Evolutionary conservation across 92 coral and sea anemone genomes (phyloP).

Genomic region (Bergia sp.): DNA sequence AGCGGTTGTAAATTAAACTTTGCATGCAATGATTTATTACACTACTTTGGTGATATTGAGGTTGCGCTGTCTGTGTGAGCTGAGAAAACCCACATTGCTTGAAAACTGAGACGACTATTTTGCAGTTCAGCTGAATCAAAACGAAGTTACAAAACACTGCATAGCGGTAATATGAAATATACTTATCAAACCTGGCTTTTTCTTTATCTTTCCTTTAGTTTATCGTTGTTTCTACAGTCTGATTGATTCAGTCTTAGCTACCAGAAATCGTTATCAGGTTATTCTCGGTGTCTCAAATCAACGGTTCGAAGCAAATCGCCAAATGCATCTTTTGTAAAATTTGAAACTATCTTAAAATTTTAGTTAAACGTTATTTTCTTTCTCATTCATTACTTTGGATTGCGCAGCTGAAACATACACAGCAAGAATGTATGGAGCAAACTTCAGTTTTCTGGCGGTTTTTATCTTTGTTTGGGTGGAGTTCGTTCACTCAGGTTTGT

Average conservation of each 20-base stretch:
- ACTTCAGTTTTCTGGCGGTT: background rate
- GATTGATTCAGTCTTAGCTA: no score
- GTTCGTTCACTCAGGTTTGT: conserved; percentile 26
- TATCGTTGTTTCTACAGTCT: no score
- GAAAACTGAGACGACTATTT: background rate
- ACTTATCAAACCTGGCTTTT: background rate
- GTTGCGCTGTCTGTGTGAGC: background rate
- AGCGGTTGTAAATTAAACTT: background rate
- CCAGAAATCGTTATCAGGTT: no score
- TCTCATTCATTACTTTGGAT: background rate
- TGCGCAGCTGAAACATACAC: background rate
- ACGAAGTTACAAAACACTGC: background rate
- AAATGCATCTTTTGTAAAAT: no score
- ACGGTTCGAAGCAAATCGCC: no score
- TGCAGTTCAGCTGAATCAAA: background rate
- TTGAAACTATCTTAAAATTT: no score
- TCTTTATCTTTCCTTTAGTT: background rate
- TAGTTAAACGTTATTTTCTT: no score
- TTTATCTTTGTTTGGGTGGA: background rate
- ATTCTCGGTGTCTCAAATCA: no score
- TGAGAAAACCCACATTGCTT: background rate
- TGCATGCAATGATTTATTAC: background rate
- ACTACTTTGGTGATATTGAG: background rate
- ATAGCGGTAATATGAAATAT: background rate
- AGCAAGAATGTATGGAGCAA: background rate